Conservation (phyloP, 2,113 vertebrate genomes). For the Engraulis encrasicolus region DNA sequence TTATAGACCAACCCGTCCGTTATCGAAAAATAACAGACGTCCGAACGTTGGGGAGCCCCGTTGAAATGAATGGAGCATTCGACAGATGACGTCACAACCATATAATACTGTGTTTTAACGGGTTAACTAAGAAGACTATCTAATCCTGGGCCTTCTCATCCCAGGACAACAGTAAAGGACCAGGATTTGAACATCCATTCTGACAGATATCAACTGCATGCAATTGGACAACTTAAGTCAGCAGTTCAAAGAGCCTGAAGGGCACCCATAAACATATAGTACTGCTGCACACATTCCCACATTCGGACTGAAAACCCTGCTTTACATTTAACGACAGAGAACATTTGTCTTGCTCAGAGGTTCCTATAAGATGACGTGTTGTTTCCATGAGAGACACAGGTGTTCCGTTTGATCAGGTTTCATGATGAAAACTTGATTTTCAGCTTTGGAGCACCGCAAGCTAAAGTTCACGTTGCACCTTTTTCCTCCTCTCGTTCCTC, state of each 20-base stretch:
- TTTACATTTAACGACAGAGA: background rate
- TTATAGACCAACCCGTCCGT: too few species aligned
- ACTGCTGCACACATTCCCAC: background rate
- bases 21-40: too few species aligned
- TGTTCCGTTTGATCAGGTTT: background rate
- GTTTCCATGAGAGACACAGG: background rate
- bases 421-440: background rate
- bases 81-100: too few species aligned
- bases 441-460: background rate
- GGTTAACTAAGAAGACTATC: background rate
- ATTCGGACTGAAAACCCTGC: background rate
- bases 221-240: background rate
- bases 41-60: too few species aligned
- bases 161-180: background rate
- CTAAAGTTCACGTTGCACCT: constrained; percentile 1
- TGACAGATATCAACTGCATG: background rate
- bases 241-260: background rate
- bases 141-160: background rate
- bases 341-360: background rate
- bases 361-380: background rate
- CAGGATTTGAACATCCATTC: background rate
- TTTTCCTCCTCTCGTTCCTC: constrained; percentile 6
- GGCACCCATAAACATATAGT: too few species aligned
- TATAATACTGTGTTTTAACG: too few species aligned
- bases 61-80: too few species aligned